These are phyloP conservation scores for Ladona fulva DNA, from an alignment of 1,140 invertebrate species.

Conservation along the genomic window DNA sequence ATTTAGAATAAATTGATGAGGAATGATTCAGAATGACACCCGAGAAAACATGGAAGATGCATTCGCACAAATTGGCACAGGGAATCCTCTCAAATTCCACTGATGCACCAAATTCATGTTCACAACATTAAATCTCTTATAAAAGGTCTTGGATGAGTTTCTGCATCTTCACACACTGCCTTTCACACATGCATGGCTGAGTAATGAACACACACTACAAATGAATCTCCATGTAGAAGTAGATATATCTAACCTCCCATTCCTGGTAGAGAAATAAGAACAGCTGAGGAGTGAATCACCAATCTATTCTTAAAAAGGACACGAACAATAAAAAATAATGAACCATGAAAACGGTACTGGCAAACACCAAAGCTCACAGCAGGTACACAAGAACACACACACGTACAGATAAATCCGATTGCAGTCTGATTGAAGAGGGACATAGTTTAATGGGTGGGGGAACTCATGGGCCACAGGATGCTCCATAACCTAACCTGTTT, in stretches of 20 bases:
- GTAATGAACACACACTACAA: constrained; percentile 18
- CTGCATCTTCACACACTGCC: neutral
- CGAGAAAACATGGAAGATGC: constrained; percentile 1
- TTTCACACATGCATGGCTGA: constrained; percentile 13
- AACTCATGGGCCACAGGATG: neutral
- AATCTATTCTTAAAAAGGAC: constrained; percentile 13
- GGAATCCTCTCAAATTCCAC: neutral
- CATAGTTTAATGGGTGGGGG: neutral
- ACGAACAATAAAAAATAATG: neutral
- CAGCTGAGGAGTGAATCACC: constrained; percentile 14
- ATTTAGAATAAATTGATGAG: neutral
- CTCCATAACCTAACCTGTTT: neutral
- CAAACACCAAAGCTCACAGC: constrained; percentile 21
- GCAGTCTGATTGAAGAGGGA: constrained; percentile 10
- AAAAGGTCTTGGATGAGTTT: neutral
- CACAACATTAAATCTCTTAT: neutral
- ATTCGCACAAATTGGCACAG: neutral
- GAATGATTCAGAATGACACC: neutral
- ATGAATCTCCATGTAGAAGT: constrained; percentile 20
- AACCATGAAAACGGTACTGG: constrained; percentile 17
- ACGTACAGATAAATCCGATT: constrained; percentile 16
- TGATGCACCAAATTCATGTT: neutral
- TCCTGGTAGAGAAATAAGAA: constrained; percentile 16
- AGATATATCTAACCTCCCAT: constrained; percentile 14
- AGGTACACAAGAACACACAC: constrained; percentile 13